phyloP scores from a whole-genome alignment of 2,888 invertebrate species.

The Steinernema carpocapsae region DNA sequence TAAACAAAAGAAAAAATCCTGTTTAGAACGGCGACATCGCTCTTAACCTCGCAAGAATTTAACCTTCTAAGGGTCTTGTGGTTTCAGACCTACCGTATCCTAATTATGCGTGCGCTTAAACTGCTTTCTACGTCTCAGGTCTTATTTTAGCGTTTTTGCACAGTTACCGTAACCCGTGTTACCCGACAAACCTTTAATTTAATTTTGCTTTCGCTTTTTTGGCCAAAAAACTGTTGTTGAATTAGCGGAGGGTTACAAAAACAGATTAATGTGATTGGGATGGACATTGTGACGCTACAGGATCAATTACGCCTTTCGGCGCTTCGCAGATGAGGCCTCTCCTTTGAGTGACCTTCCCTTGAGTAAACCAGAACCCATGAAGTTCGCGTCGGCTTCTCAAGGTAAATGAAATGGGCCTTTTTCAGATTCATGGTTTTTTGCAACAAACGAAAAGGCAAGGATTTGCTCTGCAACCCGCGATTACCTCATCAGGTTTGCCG shows the following conservation, averaged over 20 bases:
- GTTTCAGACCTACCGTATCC: no score
- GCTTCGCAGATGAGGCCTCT: constrained; percentile 7
- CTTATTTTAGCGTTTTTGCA: no score
- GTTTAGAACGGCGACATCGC: no score
- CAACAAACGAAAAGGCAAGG: constrained; percentile 12
- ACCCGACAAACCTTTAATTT: no score
- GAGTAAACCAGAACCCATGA: constrained; percentile 30
- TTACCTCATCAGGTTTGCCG: constrained; percentile 30
- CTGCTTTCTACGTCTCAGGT: no score
- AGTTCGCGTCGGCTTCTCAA: constrained; percentile 14
- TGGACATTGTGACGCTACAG: constrained; percentile 29
- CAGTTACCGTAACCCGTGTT: no score
- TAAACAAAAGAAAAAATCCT: no score
- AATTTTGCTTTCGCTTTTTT: neutral
- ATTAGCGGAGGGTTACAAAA: neutral
- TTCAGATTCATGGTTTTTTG: constrained; percentile 8
- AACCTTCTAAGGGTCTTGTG: no score
- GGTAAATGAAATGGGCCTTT: constrained; percentile 29
- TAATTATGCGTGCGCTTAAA: no score
- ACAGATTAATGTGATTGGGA: neutral
- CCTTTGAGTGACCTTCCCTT: constrained; percentile 3
- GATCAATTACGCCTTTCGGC: constrained; percentile 28
- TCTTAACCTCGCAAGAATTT: no score
- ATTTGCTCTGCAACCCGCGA: constrained; percentile 16
- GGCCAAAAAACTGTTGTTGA: neutral